phyloP scores from a whole-genome alignment of 2,888 invertebrate genomes.

The Drosophila demipolita region DNA sequence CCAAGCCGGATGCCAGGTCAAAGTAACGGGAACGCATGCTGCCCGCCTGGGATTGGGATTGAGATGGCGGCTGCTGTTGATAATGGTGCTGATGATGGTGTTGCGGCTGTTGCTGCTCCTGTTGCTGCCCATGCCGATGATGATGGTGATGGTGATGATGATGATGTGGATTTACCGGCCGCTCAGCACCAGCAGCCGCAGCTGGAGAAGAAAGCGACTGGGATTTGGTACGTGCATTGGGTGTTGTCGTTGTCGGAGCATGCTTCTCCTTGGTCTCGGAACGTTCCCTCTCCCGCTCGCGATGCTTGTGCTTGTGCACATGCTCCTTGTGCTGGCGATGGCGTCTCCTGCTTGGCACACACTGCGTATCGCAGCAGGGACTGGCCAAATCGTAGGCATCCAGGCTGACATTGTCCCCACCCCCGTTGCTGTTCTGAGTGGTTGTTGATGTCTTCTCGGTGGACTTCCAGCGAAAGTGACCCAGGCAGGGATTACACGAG shows the following conservation, averaged over 20 bases:
- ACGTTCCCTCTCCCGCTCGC: constrained; percentile 85
- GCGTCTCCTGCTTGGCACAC: constrained; percentile 89
- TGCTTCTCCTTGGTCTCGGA: constrained; percentile 65
- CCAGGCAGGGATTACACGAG: constrained; percentile 90
- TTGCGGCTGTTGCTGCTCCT: constrained; percentile 78
- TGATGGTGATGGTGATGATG: constrained; percentile 64
- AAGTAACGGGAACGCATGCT: constrained; percentile 87
- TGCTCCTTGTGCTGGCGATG: constrained; percentile 88
- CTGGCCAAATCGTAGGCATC: constrained; percentile 95
- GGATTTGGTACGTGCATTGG: constrained; percentile 38
- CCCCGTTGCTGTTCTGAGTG: constrained; percentile 83
- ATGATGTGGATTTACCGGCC: constrained; percentile 63
- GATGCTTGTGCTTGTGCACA: constrained; percentile 87
- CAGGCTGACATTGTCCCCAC: constrained; percentile 88
- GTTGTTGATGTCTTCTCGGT: constrained; percentile 77
- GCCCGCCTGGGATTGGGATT: constrained; percentile 78
- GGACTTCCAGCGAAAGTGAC: constrained; percentile 85
- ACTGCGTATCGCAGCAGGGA: constrained; percentile 94
- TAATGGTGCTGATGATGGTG: constrained; percentile 78
- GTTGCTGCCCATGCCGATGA: constrained; percentile 78
- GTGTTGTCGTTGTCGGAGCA: neutral
- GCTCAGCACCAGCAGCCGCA: constrained; percentile 7
- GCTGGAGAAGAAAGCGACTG: constrained; percentile 53
- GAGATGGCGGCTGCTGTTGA: constrained; percentile 85
- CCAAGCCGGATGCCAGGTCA: constrained; percentile 89